These are phyloP conservation scores for Creontiades dilutus DNA, from an alignment of 2,888 invertebrate species.

Conservation along the genomic window DNA sequence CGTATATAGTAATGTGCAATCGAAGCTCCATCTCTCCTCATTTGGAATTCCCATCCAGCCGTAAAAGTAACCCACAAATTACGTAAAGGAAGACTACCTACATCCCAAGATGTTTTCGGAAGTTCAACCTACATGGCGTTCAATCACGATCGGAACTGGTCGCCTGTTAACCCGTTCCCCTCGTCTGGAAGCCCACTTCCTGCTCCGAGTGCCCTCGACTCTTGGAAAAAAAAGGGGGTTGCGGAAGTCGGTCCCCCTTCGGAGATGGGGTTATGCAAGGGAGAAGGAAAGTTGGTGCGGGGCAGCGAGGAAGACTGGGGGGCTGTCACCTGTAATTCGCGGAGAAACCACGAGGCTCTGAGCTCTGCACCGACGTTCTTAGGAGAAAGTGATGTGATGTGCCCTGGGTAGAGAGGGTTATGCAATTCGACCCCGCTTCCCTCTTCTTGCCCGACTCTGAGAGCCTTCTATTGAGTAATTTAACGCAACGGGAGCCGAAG, in stretches of 20 bases:
- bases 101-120: conserved; percentile 6
- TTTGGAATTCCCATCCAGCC: not conserved
- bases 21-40: not conserved
- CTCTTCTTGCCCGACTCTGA: conserved; percentile 24
- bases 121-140: conserved; percentile 18
- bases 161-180: conserved; percentile 40
- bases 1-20: not conserved
- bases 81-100: not conserved
- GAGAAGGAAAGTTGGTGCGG: conserved; percentile 44
- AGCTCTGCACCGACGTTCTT: conserved; percentile 1
- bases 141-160: conserved; percentile 39
- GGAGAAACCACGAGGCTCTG: conserved; percentile 57
- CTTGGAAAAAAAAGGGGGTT: conserved; percentile 4
- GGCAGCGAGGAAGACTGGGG: not conserved
- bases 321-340: conserved; percentile 61
- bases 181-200: conserved; percentile 45
- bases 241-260: conserved; percentile 40
- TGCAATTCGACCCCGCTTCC: conserved; percentile 30
- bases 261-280: conserved; percentile 34
- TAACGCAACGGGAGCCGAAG: conserved; percentile 31
- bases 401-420: not conserved
- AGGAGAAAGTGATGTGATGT: conserved; percentile 40
- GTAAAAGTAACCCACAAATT: not conserved
- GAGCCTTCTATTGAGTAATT: conserved; percentile 38
- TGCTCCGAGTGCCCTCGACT: conserved; percentile 34